Conservation (phyloP, 2,888 invertebrate species). For the Baronia brevicornis region DNA sequence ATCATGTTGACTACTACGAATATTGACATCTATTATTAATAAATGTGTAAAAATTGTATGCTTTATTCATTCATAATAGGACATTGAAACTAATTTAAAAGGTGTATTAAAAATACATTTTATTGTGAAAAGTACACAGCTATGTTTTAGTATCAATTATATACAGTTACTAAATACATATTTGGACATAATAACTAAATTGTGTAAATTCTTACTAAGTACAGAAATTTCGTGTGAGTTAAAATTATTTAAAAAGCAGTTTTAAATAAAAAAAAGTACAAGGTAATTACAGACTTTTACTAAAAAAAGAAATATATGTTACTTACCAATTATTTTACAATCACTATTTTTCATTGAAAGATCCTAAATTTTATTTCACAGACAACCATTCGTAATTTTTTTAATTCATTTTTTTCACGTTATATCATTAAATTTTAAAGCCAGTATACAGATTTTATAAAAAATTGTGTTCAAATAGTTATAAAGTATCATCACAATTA, state of each 20-base stretch:
- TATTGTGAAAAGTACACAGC: constrained; percentile 71
- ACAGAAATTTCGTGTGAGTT: constrained; percentile 2
- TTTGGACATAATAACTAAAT: constrained; percentile 40
- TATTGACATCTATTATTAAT: too few species aligned
- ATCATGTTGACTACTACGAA: too few species aligned
- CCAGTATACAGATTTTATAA: constrained; percentile 1
- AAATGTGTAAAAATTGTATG: too few species aligned
- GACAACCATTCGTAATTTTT: constrained; percentile 10
- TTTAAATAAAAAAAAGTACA: constrained; percentile 2
- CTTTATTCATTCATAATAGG: too few species aligned
- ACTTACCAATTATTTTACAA: constrained; percentile 38
- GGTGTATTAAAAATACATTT: constrained; percentile 75
- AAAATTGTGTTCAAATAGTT: constrained; percentile 8
- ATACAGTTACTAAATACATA: constrained; percentile 70
- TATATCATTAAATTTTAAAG: constrained; percentile 6
- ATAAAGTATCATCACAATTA: constrained; percentile 2
- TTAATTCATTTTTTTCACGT: constrained; percentile 3
- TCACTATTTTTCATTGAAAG: constrained; percentile 7
- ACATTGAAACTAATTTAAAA: constrained; percentile 39
- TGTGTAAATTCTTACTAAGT: constrained; percentile 36
- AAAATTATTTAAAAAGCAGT: constrained; percentile 2
- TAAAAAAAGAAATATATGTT: background rate
- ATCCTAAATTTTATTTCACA: constrained; percentile 8
- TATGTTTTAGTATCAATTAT: constrained; percentile 69
- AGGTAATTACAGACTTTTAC: constrained; percentile 4